A percentile compares a stretch with the other conserved stretches of the same genome.
Evolutionary conservation across 2,888 invertebrate genomes (phyloP).

Genomic region (Spisula subtruncata): DNA sequence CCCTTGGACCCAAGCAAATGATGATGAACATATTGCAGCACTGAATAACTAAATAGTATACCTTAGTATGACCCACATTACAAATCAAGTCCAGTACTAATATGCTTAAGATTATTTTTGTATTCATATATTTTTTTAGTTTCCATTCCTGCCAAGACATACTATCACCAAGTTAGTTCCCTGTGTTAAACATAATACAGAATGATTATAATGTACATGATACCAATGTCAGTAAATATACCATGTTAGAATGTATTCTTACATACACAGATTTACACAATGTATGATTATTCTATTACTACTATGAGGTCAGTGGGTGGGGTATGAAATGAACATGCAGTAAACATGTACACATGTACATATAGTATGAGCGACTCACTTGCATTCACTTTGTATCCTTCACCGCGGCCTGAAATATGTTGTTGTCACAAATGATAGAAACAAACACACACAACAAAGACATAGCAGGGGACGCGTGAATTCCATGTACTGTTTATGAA

Average conservation of each 20-base stretch:
- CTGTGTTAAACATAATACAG: background rate
- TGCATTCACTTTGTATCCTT: conserved; percentile 68
- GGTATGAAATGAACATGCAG: conserved; percentile 41
- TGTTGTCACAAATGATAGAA: conserved; percentile 41
- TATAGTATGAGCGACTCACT: conserved; percentile 61
- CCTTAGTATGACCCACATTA: too few relatives aligned
- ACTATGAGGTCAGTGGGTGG: conserved; percentile 36
- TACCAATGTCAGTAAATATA: background rate
- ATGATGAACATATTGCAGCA: too few relatives aligned
- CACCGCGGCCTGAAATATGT: conserved; percentile 67
- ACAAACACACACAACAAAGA: conserved; percentile 6
- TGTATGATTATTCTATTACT: conserved; percentile 2
- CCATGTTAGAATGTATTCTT: conserved; percentile 19
- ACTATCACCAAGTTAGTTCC: background rate
- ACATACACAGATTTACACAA: background rate
- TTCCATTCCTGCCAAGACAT: too few relatives aligned
- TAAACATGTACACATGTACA: conserved; percentile 7
- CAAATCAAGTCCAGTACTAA: too few relatives aligned
- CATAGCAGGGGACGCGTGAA: background rate
- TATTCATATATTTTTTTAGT: too few relatives aligned
- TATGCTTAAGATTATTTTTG: too few relatives aligned
- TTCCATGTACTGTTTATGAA: background rate
- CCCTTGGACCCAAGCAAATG: too few relatives aligned
- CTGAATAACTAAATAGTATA: too few relatives aligned
- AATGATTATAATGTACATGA: background rate